Percentiles rank a stretch among this genome's conserved stretches.
Evolutionary conservation across 2,797 vertebrate species (phyloP).

Genomic region (Manis crassicaudata): DNA sequence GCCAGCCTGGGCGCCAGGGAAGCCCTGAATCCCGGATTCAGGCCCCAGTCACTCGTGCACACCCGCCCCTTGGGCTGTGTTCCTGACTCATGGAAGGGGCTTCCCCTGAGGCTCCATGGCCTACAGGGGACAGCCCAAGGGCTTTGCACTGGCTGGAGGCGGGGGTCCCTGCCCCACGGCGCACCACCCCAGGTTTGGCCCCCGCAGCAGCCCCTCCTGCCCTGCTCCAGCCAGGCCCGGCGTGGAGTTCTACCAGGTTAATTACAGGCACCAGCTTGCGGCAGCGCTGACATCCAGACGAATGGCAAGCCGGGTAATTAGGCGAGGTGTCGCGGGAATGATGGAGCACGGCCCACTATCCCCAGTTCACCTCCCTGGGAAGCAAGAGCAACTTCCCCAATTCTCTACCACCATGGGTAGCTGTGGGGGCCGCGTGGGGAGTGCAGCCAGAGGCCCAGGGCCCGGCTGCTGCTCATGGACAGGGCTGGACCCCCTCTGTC

Average conservation of each 20-base stretch:
- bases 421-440: neutral
- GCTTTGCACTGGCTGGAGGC: neutral
- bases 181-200: neutral
- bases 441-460: neutral
- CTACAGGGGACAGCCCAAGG: neutral
- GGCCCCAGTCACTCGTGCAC: neutral
- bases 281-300: conserved; percentile 73
- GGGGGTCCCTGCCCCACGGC: neutral
- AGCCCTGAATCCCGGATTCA: neutral
- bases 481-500: neutral
- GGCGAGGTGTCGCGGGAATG: conserved; percentile 48
- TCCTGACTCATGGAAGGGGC: neutral
- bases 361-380: neutral
- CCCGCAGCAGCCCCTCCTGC: neutral
- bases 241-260: conserved; percentile 67
- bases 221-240: neutral
- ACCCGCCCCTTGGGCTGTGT: neutral
- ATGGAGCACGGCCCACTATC: conserved; percentile 55
- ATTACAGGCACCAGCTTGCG: conserved; percentile 74
- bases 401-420: accelerated
- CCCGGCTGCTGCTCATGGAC: neutral
- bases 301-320: conserved; percentile 68
- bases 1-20: neutral
- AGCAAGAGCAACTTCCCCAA: accelerated
- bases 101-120: neutral